Conservation (phyloP, 2,113 vertebrate genomes). For the Neotoma lepida region DNA sequence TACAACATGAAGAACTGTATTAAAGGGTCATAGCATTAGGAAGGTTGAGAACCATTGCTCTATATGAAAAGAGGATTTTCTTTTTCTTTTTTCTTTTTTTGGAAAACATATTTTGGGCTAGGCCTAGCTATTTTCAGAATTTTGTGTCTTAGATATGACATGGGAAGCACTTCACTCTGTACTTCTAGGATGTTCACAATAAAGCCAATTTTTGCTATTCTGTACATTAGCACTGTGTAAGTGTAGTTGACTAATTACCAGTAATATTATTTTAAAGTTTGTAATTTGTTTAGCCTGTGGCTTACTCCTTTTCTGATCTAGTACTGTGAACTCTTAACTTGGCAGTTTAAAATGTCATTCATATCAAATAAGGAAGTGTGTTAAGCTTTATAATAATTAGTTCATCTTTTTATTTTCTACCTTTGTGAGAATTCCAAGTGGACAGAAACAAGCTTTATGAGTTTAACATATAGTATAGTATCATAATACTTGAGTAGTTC, state of each 20-base stretch:
- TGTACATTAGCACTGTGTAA: neutral
- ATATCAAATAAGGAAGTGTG: conserved; percentile 19
- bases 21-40: neutral
- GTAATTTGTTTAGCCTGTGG: neutral
- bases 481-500: neutral
- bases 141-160: neutral
- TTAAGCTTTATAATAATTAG: neutral
- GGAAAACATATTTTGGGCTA: conserved; percentile 30
- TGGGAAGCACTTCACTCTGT: neutral
- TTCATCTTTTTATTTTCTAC: conserved; percentile 30
- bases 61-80: neutral
- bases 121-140: neutral
- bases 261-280: conserved; percentile 41
- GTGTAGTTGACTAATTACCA: conserved; percentile 18
- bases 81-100: neutral
- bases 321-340: conserved; percentile 41
- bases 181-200: neutral
- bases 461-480: neutral
- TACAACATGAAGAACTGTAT: neutral
- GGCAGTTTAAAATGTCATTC: neutral
- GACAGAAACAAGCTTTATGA: conserved; percentile 36
- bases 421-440: neutral
- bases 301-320: neutral
- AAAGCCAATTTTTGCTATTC: neutral
- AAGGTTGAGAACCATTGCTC: neutral